Percentiles rank a stretch among this genome's conserved stretches.
Conservation (phyloP, 2,888 invertebrate genomes). For the Drosophila macrospina region DNA sequence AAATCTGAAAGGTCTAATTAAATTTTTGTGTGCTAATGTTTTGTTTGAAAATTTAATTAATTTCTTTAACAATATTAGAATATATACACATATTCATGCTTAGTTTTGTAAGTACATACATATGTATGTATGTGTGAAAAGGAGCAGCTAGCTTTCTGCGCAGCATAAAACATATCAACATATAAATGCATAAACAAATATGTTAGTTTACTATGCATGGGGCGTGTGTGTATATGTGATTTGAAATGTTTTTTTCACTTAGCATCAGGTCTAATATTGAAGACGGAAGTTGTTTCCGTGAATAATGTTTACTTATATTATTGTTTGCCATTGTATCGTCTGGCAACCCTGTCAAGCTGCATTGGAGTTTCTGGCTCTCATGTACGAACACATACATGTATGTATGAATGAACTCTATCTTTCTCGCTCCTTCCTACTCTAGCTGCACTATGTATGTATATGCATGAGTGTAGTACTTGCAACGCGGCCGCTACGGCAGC, state of each 20-base stretch:
- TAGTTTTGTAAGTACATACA: not conserved
- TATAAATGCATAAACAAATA: not conserved
- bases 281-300: constrained; percentile 7
- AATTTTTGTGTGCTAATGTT: too few relatives aligned
- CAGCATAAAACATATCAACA: constrained; percentile 8
- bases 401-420: constrained; percentile 13
- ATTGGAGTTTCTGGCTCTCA: constrained; percentile 52
- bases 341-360: constrained; percentile 50
- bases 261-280: not conserved
- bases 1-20: too few relatives aligned
- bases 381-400: constrained; percentile 23
- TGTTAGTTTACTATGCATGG: not conserved
- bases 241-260: not conserved
- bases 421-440: constrained; percentile 23
- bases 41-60: too few relatives aligned
- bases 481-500: constrained; percentile 47
- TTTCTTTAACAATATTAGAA: too few relatives aligned
- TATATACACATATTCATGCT: constrained; percentile 4
- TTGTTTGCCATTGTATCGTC: constrained; percentile 33
- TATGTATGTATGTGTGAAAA: not conserved
- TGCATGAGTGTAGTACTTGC: constrained; percentile 37
- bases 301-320: constrained; percentile 24
- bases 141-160: constrained; percentile 8
- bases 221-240: not conserved
- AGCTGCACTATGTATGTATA: constrained; percentile 29